phyloP scores from a whole-genome alignment of 2,888 invertebrate genomes.

The Corbicula japonica region DNA sequence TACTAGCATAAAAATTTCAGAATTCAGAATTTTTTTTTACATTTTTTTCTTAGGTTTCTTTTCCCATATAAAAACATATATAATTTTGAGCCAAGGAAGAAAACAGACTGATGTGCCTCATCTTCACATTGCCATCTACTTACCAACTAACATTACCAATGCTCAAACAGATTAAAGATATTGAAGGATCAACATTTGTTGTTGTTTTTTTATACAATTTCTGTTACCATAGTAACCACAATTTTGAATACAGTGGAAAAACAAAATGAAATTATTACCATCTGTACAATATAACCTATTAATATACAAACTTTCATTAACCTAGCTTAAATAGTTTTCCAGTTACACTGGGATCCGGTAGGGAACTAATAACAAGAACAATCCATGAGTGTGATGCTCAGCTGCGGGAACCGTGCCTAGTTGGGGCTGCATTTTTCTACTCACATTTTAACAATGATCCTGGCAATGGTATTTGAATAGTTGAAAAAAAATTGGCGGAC shows the following conservation, averaged over 20 bases:
- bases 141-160: slow-evolving; percentile 13
- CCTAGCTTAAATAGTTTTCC: slow-evolving; percentile 5
- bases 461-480: slow-evolving; percentile 13
- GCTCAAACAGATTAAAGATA: slow-evolving; percentile 12
- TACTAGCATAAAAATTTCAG: slow-evolving; percentile 9
- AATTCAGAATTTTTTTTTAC: slow-evolving; percentile 7
- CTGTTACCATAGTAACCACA: slow-evolving; percentile 13
- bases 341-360: slow-evolving; percentile 15
- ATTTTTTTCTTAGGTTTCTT: slow-evolving; percentile 11
- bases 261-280: slow-evolving; percentile 13
- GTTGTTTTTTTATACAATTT: slow-evolving; percentile 13
- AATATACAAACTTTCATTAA: slow-evolving; percentile 13
- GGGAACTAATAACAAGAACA: slow-evolving; percentile 4
- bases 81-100: slow-evolving; percentile 2
- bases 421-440: slow-evolving; percentile 11
- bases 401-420: slow-evolving; percentile 10
- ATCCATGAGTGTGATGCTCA: slow-evolving; percentile 11
- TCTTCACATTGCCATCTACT: slow-evolving; percentile 15
- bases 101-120: slow-evolving; percentile 13
- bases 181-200: slow-evolving; percentile 13
- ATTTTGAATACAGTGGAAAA: slow-evolving; percentile 10
- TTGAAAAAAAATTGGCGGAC: slow-evolving; percentile 13
- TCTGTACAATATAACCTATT: slow-evolving; percentile 13
- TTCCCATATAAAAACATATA: slow-evolving; percentile 9
- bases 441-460: slow-evolving; percentile 13